These are phyloP conservation scores for Pseudomyrmex sp. DNA, from an alignment of 1,140 invertebrate species.

Conservation along the genomic window DNA sequence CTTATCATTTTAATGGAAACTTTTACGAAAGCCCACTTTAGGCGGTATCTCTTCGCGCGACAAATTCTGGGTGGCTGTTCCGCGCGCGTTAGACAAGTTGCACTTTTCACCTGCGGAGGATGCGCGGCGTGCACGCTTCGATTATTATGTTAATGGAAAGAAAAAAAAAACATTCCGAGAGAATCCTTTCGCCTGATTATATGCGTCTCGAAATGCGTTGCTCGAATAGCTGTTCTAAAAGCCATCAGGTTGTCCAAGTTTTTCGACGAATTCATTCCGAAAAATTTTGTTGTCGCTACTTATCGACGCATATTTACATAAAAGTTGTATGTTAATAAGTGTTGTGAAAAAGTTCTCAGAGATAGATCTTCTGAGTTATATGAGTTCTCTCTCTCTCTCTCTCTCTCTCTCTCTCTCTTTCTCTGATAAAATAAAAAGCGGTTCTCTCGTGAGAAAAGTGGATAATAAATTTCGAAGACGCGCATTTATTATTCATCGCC, in stretches of 20 bases:
- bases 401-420: no score
- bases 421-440: slow-evolving; percentile 1
- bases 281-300: slow-evolving; percentile 4
- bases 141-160: slow-evolving; percentile 39
- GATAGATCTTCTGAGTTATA: neutral
- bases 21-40: no score
- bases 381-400: neutral
- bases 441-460: neutral
- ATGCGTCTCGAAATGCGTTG: neutral
- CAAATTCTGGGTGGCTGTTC: slow-evolving; percentile 72
- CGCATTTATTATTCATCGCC: slow-evolving; percentile 4
- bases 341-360: neutral
- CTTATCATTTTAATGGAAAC: no score
- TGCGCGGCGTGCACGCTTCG: slow-evolving; percentile 42
- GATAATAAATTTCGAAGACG: neutral
- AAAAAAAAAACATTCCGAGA: slow-evolving; percentile 12
- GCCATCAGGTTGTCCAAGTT: neutral
- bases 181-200: neutral
- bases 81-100: slow-evolving; percentile 28
- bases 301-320: slow-evolving; percentile 13
- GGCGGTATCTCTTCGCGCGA: slow-evolving; percentile 17
- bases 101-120: slow-evolving; percentile 42
- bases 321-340: neutral
- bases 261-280: slow-evolving; percentile 4
- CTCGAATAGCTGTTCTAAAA: neutral